A percentile compares a stretch with the other conserved stretches of the same genome.
Evolutionary conservation across 2,113 vertebrate species (phyloP).

Genomic region (Delphinapterus leucas): DNA sequence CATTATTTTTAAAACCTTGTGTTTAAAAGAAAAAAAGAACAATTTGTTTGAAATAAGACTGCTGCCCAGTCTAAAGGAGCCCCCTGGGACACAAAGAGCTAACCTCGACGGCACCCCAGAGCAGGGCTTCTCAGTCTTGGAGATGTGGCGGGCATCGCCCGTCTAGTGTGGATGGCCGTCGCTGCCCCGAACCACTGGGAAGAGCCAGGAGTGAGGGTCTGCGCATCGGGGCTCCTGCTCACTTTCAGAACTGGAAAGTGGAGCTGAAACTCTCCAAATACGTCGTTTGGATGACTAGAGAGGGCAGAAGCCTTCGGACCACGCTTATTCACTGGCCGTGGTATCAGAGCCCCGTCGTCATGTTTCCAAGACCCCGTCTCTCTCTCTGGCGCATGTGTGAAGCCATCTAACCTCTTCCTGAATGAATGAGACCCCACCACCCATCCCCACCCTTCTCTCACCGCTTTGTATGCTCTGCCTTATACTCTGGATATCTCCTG

Average conservation of each 20-base stretch:
- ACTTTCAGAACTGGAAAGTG: not conserved
- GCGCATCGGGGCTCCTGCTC: not conserved
- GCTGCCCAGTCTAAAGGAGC: no score
- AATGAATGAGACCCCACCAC: no score
- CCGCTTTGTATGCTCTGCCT: not conserved
- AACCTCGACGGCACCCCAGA: rapidly evolving
- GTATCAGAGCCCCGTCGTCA: not conserved
- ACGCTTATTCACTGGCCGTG: rapidly evolving
- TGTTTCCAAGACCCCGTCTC: not conserved
- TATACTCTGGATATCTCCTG: no score
- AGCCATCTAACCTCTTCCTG: not conserved
- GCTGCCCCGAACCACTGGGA: rapidly evolving
- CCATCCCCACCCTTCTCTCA: not conserved
- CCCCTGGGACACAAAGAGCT: not conserved
- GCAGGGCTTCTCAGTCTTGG: not conserved
- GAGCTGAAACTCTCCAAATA: not conserved
- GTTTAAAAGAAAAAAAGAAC: not conserved
- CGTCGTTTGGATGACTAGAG: no score
- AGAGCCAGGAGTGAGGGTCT: not conserved
- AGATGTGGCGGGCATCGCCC: not conserved
- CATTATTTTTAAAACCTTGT: not conserved
- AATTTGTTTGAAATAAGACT: not conserved
- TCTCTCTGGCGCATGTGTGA: rapidly evolving
- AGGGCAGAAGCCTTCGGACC: not conserved
- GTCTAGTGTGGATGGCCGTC: rapidly evolving